These are phyloP conservation scores for Pterocles burchelli DNA, from an alignment of 2,113 vertebrate genomes.

Conservation along the genomic window DNA sequence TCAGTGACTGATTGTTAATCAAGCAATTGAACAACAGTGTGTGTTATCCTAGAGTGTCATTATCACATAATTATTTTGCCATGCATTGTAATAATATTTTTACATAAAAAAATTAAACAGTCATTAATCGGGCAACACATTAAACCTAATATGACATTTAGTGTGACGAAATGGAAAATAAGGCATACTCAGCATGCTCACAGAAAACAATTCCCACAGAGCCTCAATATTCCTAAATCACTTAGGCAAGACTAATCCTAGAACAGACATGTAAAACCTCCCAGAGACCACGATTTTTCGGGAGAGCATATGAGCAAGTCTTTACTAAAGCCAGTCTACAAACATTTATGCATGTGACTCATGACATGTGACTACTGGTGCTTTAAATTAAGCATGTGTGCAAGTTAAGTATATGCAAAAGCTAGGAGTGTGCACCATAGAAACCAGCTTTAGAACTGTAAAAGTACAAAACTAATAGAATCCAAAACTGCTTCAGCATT, in stretches of 20 bases:
- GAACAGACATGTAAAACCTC: background rate
- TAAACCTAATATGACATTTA: slow-evolving; percentile 1
- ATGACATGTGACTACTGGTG: background rate
- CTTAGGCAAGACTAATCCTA: slow-evolving; percentile 34
- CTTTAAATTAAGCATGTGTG: background rate
- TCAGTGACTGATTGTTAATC: background rate
- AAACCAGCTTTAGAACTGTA: background rate
- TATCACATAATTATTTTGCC: slow-evolving; percentile 10
- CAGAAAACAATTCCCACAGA: slow-evolving; percentile 16
- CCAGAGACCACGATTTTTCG: background rate
- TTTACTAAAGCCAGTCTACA: background rate
- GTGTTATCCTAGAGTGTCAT: slow-evolving; percentile 3
- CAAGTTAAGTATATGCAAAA: background rate
- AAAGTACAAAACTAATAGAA: background rate
- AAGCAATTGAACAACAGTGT: background rate
- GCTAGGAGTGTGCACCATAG: background rate
- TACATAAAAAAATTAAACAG: background rate
- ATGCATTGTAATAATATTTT: slow-evolving; percentile 12
- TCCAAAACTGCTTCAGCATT: background rate
- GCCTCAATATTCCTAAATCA: background rate
- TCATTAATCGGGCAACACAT: background rate
- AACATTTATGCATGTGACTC: background rate
- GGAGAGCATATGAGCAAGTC: background rate
- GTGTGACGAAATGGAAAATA: slow-evolving; percentile 41
- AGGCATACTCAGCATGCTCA: background rate